These are phyloP conservation scores for Albula glossodonta DNA, from an alignment of 2,113 vertebrate genomes.

Conservation along the genomic window DNA sequence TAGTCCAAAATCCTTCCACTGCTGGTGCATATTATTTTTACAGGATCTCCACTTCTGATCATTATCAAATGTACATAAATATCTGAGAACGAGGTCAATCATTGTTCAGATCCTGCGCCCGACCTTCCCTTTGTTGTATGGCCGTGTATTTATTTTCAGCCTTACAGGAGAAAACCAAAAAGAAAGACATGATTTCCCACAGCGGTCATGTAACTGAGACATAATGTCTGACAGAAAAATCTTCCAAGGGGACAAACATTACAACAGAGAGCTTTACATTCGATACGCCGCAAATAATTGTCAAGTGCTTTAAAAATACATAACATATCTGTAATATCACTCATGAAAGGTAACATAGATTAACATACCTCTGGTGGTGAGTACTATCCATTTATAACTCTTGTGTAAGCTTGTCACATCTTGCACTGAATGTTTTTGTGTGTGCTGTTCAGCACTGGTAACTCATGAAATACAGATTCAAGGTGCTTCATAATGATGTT, in stretches of 20 bases:
- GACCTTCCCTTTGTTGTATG: not conserved
- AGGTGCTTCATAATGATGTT: not conserved
- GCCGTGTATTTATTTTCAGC: not conserved
- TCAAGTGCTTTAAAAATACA: too few species aligned
- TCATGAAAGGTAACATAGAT: too few species aligned
- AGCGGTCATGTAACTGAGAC: not conserved
- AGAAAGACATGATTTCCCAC: not conserved
- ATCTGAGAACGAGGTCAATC: not conserved
- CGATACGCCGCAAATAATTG: too few species aligned
- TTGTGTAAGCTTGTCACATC: not conserved
- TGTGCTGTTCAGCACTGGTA: not conserved
- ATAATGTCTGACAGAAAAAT: not conserved
- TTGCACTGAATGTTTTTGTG: not conserved
- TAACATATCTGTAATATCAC: too few species aligned
- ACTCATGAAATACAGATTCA: not conserved
- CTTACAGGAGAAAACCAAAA: not conserved
- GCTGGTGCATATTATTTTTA: not conserved
- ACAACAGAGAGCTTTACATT: not conserved
- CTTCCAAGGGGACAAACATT: not conserved
- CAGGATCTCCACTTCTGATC: not conserved
- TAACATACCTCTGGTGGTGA: too few species aligned
- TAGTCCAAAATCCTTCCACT: slow-evolving; percentile 20
- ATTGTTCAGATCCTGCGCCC: not conserved
- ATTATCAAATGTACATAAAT: not conserved
- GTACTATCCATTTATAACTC: not conserved